Percentiles rank a stretch among this genome's conserved stretches.
These are phyloP conservation scores for Neomicropteryx cornuta DNA, from an alignment of 1,140 invertebrate genomes.

Conservation along the genomic window DNA sequence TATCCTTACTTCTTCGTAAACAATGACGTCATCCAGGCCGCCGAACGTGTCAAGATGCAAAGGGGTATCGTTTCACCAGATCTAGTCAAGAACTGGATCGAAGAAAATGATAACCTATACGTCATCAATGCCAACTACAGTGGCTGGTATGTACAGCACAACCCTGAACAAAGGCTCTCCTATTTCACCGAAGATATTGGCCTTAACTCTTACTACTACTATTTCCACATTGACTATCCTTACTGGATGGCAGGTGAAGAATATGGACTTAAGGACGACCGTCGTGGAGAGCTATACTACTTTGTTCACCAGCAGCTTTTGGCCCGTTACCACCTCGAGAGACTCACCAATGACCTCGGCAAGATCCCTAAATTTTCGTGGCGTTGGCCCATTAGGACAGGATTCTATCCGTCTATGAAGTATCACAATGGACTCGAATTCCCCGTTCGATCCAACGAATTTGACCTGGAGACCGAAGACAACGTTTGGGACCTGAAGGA, in stretches of 20 bases:
- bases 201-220: constrained; percentile 62
- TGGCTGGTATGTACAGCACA: constrained; percentile 38
- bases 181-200: constrained; percentile 65
- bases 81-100: constrained; percentile 18
- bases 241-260: constrained; percentile 50
- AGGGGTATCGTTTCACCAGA: constrained; percentile 9
- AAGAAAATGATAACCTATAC: constrained; percentile 22
- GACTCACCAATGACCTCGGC: constrained; percentile 48
- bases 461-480: not conserved
- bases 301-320: constrained; percentile 50
- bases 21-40: constrained; percentile 37
- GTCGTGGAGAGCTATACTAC: constrained; percentile 49
- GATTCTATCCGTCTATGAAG: constrained; percentile 45
- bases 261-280: constrained; percentile 36
- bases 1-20: constrained; percentile 42
- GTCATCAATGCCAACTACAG: constrained; percentile 42
- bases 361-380: constrained; percentile 46
- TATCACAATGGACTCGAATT: constrained; percentile 44
- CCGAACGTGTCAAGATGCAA: constrained; percentile 40
- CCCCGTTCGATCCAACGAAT: constrained; percentile 23
- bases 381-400: constrained; percentile 39
- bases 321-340: constrained; percentile 56
- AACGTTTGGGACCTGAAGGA: not conserved
- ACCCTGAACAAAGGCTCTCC: constrained; percentile 48
- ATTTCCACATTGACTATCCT: constrained; percentile 52